A percentile compares a stretch with the other conserved stretches of the same genome.
These are phyloP conservation scores for Marmota flaviventris DNA, from an alignment of 2,113 vertebrate species.

Conservation along the genomic window DNA sequence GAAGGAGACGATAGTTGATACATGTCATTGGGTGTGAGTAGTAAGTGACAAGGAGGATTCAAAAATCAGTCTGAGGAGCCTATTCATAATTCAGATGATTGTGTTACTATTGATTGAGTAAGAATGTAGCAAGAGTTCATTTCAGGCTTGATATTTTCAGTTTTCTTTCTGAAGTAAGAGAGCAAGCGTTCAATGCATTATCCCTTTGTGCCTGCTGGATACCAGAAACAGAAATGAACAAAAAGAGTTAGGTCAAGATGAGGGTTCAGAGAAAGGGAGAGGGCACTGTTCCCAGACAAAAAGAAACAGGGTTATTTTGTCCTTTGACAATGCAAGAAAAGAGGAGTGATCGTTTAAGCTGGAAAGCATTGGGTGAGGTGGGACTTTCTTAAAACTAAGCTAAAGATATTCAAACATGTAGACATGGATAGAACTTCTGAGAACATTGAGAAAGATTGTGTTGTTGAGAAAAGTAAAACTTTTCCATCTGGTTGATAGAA, in stretches of 20 bases:
- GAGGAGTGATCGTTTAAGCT: neutral
- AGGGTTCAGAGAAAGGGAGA: neutral
- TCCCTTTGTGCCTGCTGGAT: neutral
- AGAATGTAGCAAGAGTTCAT: neutral
- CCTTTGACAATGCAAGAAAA: neutral
- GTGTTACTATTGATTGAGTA: neutral
- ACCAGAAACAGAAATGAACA: neutral
- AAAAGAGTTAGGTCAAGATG: neutral
- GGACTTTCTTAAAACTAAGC: neutral
- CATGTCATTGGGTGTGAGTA: neutral
- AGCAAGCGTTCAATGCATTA: neutral
- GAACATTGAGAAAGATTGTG: neutral
- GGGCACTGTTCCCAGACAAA: neutral
- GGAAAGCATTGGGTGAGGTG: neutral
- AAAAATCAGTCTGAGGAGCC: neutral
- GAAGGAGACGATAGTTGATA: neutral
- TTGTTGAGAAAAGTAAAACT: neutral
- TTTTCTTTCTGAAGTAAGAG: neutral
- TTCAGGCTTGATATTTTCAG: neutral
- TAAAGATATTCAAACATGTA: neutral
- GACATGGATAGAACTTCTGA: neutral
- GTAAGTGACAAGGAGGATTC: neutral
- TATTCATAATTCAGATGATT: neutral
- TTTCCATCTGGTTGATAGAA: constrained; percentile 77
- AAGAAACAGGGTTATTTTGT: neutral